These are phyloP conservation scores for Bathynomus jamesi DNA, from an alignment of 1,140 invertebrate genomes.

Conservation along the genomic window DNA sequence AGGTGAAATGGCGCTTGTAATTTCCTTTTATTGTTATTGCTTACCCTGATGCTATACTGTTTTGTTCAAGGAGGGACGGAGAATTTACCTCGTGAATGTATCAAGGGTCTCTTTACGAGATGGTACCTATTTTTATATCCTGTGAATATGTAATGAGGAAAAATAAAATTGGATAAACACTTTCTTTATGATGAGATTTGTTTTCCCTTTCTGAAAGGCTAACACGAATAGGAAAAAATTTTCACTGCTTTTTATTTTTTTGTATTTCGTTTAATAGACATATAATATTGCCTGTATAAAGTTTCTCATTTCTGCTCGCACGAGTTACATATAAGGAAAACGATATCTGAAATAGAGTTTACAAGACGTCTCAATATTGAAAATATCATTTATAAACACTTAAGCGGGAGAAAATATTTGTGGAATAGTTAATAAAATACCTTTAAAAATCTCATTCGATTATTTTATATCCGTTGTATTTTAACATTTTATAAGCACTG, in stretches of 20 bases:
- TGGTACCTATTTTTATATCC: constrained; percentile 1
- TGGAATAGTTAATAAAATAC: too few species aligned
- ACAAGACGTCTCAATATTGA: neutral
- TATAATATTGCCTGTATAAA: neutral
- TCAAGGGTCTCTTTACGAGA: constrained; percentile 1
- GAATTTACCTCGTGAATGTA: neutral
- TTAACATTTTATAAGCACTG: too few species aligned
- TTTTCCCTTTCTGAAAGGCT: neutral
- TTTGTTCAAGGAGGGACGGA: neutral
- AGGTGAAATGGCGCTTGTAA: constrained; percentile 1
- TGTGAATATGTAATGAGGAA: neutral
- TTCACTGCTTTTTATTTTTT: neutral
- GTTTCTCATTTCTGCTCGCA: neutral
- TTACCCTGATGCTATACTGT: neutral
- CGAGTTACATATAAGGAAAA: neutral
- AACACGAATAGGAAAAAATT: neutral
- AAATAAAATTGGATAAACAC: constrained; percentile 1
- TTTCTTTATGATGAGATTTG: constrained; percentile 1
- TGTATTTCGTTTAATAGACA: neutral
- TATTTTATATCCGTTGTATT: too few species aligned
- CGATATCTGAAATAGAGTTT: neutral
- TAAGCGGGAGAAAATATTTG: too few species aligned
- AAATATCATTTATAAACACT: constrained; percentile 1
- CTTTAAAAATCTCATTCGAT: too few species aligned
- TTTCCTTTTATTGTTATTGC: neutral